Evolutionary conservation across 2,113 vertebrate genomes (phyloP).

Genomic region (Ictalurus furcatus): DNA sequence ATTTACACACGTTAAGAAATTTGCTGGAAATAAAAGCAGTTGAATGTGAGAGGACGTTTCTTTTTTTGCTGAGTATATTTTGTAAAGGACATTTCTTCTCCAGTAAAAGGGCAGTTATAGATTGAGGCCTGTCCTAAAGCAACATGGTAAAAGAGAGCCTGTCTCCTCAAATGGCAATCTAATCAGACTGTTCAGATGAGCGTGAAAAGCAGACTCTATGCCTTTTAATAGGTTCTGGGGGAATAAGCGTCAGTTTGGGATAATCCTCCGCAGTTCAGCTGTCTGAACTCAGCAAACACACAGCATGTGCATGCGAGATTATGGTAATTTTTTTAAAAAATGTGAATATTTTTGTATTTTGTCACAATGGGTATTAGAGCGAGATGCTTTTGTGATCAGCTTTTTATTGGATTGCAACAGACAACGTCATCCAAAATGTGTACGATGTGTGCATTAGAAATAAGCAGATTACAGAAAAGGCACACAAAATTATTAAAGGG

Average conservation of each 20-base stretch:
- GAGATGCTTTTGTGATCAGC: not conserved
- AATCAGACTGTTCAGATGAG: constrained; percentile 45
- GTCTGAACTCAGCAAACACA: constrained; percentile 4
- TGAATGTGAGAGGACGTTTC: too few species aligned
- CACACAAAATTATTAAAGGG: not conserved
- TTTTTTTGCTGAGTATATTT: not conserved
- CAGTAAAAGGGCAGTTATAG: not conserved
- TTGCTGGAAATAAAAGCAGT: too few species aligned
- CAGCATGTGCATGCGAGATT: not conserved
- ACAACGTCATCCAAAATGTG: not conserved
- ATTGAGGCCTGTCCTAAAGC: not conserved
- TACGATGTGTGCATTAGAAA: not conserved
- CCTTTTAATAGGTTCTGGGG: constrained; percentile 23
- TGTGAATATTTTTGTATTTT: not conserved
- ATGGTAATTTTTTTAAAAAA: not conserved
- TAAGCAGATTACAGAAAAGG: not conserved
- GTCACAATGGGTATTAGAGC: not conserved
- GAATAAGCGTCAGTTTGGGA: constrained; percentile 29
- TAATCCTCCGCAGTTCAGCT: constrained; percentile 8
- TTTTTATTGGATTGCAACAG: not conserved
- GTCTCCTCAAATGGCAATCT: constrained; percentile 34
- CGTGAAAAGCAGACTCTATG: constrained; percentile 25
- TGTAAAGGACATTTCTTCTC: not conserved
- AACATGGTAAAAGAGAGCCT: not conserved
- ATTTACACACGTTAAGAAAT: too few species aligned